These are phyloP conservation scores for Acanthoscelides obtectus DNA, from an alignment of 2,888 invertebrate genomes.

Conservation along the genomic window DNA sequence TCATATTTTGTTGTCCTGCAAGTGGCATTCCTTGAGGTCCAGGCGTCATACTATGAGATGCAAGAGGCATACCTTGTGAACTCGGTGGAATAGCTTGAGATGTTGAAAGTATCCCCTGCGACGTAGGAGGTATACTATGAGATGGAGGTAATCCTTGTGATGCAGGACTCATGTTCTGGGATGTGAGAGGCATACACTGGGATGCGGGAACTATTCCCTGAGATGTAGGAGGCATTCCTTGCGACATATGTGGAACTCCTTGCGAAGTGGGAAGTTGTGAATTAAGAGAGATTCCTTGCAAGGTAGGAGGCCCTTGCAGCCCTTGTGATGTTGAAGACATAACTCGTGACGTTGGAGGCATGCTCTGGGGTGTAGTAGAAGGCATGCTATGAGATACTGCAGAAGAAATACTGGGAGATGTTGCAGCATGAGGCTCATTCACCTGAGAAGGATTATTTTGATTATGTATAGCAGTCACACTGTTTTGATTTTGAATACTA, in stretches of 20 bases:
- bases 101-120: not conserved
- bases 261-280: not conserved
- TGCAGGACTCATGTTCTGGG: not conserved
- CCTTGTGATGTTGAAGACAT: not conserved
- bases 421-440: not conserved
- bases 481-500: conserved; percentile 8
- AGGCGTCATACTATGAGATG: conserved; percentile 5
- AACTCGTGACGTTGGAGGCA: not conserved
- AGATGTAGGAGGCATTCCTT: not conserved
- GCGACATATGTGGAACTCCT: not conserved
- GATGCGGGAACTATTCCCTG: not conserved
- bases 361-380: not conserved
- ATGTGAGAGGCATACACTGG: not conserved
- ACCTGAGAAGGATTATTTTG: conserved; percentile 2
- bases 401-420: not conserved
- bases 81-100: not conserved
- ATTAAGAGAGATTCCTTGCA: not conserved
- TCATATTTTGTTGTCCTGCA: not conserved
- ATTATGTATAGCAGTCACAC: conserved; percentile 6
- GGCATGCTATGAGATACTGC: not conserved
- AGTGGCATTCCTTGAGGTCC: not conserved
- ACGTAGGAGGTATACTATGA: not conserved
- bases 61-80: not conserved
- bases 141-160: not conserved
- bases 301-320: not conserved